These are phyloP conservation scores for Spinus olivaceus DNA, from an alignment of 2,797 vertebrate genomes.

Conservation along the genomic window DNA sequence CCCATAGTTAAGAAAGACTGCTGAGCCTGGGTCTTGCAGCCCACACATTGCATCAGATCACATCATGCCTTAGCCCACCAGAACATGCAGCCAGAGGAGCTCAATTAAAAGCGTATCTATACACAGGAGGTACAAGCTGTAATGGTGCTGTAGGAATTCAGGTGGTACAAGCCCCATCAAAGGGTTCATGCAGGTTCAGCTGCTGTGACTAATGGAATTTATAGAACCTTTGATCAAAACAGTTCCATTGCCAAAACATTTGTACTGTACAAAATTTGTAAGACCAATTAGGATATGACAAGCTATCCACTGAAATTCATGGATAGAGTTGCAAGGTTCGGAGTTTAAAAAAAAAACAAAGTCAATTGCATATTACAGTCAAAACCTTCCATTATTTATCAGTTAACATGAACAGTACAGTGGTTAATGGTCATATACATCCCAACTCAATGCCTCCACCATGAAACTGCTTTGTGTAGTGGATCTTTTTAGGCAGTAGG, in stretches of 20 bases:
- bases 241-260: background rate
- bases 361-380: background rate
- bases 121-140: background rate
- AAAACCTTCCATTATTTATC: background rate
- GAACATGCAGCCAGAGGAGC: background rate
- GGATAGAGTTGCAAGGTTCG: background rate
- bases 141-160: background rate
- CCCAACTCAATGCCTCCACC: background rate
- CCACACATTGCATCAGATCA: background rate
- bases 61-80: background rate
- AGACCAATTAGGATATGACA: background rate
- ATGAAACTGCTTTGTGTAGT: background rate
- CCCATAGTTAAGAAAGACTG: background rate
- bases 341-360: background rate
- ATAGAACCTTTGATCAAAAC: conserved; percentile 3
- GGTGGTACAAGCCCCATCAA: background rate
- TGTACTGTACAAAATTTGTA: background rate
- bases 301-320: background rate
- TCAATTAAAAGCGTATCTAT: background rate
- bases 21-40: background rate
- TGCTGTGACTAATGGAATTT: conserved; percentile 6
- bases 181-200: background rate
- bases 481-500: background rate
- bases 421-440: background rate
- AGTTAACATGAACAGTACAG: background rate